These are phyloP conservation scores for Tortricodes alternella DNA, from an alignment of 2,888 invertebrate species.

Conservation along the genomic window DNA sequence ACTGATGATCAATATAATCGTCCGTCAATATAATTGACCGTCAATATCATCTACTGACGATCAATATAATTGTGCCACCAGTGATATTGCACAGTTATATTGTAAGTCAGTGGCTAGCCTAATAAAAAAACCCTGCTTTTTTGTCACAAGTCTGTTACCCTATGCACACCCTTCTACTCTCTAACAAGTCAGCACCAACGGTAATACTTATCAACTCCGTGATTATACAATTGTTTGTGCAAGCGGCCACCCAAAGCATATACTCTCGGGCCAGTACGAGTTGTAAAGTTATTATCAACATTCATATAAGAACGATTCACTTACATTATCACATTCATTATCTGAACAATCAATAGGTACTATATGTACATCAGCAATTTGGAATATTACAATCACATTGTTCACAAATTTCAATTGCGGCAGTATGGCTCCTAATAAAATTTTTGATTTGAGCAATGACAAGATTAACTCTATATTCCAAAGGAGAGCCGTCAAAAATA, in stretches of 20 bases:
- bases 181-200: conserved; percentile 64
- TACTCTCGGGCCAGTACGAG: conserved; percentile 47
- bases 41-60: too few species aligned
- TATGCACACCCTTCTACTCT: conserved; percentile 53
- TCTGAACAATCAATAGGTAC: conserved; percentile 57
- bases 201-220: conserved; percentile 60
- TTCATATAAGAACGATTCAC: conserved; percentile 60
- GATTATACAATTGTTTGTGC: conserved; percentile 50
- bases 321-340: conserved; percentile 76
- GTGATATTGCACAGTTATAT: too few species aligned
- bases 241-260: conserved; percentile 21
- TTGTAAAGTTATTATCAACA: conserved; percentile 61
- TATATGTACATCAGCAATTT: conserved; percentile 65
- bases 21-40: too few species aligned
- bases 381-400: conserved; percentile 68
- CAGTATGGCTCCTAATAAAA: conserved; percentile 74
- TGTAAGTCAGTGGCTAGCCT: too few species aligned
- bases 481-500: conserved; percentile 80
- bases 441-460: conserved; percentile 78
- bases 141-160: conserved; percentile 55
- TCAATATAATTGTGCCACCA: too few species aligned
- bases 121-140: conserved; percentile 54
- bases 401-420: conserved; percentile 68
- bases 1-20: too few species aligned
- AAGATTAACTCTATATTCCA: conserved; percentile 70